Evolutionary conservation across 2,888 invertebrate species (phyloP), one percentile per base, ranked within the genome.

Genomic region (Myopa tessellatipennis): DNA sequence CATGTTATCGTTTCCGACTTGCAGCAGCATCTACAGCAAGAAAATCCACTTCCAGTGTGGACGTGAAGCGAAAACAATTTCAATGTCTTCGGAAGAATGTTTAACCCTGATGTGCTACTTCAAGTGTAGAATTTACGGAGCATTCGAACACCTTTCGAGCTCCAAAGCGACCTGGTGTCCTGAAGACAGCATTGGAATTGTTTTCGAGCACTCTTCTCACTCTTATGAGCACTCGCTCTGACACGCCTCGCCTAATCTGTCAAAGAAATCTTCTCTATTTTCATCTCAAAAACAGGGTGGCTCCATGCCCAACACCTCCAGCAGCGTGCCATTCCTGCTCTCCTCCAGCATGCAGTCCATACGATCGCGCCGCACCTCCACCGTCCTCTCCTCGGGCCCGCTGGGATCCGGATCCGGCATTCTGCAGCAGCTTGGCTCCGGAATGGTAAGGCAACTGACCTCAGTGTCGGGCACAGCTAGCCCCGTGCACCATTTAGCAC

Each of bases 371-470:
- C 92, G 95, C 76, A 93, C 93, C 73, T 93, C 95, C 85, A 91
- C 94, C 86, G 93, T 93, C 85, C 90, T 94, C 82, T 93, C 94
- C 87, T 90, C 91, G 77, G 91, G 91, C 78, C 91, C 91, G 79
- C 80, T 90, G 68, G 92, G 92, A 84, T 93, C 93, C 75, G 94
- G 94, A 85, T 92, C 94, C 81, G 94, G 95, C 82, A 90, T 97
- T 80, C 91, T 97, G 83, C 96, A 96, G 88, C 96, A 96, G 90
- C 91, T 97, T 89, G 95, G 96, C 92, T 94, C 94, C 90, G 96
- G 96, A 92, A 94, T 97, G 95, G 96, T 96, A 95, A 96, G 96
- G 92, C 94, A 93, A 91, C 91, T 93, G 90, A 93, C 93, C 87
- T 89, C 89, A 83, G 92, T 92, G 90, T 91, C 92, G 88, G 91